Evolutionary conservation across 2,888 invertebrate species (phyloP).

Genomic region (Endomychus coccineus): DNA sequence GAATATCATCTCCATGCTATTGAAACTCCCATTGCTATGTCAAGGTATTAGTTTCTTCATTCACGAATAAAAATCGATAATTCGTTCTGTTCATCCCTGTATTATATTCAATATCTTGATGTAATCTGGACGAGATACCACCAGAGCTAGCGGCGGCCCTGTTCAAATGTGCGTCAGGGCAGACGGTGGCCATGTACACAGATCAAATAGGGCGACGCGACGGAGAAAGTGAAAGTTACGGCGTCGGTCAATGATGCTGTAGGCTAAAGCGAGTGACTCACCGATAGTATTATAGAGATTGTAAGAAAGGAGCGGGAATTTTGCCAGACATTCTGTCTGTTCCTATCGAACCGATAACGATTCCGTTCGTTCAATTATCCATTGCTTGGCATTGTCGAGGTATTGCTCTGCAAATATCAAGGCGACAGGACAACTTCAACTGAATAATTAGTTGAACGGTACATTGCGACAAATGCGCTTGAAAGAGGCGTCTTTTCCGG

Average conservation of each 20-base stretch:
- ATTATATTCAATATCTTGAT: too few species aligned
- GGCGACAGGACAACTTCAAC: too few species aligned
- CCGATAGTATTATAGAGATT: neutral
- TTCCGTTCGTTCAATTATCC: neutral
- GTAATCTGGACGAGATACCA: too few species aligned
- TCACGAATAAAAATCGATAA: too few species aligned
- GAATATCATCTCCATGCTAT: too few species aligned
- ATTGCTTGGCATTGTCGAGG: neutral
- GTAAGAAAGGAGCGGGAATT: neutral
- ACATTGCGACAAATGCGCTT: too few species aligned
- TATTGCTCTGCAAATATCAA: neutral
- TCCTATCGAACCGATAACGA: neutral
- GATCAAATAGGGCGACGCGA: conserved; percentile 20
- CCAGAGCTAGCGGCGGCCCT: too few species aligned
- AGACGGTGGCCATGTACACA: conserved; percentile 12
- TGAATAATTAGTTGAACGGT: too few species aligned
- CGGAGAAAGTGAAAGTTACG: conserved; percentile 24
- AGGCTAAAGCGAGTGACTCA: neutral
- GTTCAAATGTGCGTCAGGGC: conserved; percentile 16
- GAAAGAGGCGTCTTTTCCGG: too few species aligned
- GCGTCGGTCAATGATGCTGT: conserved; percentile 18
- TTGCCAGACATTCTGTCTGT: neutral
- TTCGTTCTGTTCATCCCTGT: too few species aligned
- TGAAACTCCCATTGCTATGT: too few species aligned
- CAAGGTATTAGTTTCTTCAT: too few species aligned